Conservation (phyloP, 1,140 invertebrate species). For the Lucilia sericata region DNA sequence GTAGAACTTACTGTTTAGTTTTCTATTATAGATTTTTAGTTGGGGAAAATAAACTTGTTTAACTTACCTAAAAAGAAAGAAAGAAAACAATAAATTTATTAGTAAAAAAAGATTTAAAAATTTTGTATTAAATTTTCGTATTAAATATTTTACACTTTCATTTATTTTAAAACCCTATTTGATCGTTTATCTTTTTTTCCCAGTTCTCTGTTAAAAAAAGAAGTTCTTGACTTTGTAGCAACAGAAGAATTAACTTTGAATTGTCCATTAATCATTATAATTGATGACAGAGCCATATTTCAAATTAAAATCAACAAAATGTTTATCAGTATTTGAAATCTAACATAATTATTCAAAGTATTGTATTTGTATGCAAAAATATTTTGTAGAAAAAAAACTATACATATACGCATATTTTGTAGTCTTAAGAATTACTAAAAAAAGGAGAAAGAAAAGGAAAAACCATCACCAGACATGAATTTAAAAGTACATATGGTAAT, state of each 20-base stretch:
- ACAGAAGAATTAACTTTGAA: neutral
- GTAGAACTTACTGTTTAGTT: neutral
- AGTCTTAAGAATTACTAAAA: too few relatives aligned
- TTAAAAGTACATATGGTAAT: too few relatives aligned
- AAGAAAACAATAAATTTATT: neutral
- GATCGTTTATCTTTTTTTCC: neutral
- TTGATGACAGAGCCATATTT: slow-evolving; percentile 48
- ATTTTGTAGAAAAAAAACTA: too few relatives aligned
- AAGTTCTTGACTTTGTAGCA: neutral
- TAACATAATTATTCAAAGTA: slow-evolving; percentile 49
- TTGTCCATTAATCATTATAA: slow-evolving; percentile 49
- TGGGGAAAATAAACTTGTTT: neutral
- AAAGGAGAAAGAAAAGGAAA: too few relatives aligned
- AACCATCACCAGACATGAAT: too few relatives aligned
- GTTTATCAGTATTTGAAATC: slow-evolving; percentile 48
- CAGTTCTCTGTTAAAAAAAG: neutral
- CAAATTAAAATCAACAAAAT: slow-evolving; percentile 51
- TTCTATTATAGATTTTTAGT: neutral
- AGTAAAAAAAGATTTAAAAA: neutral
- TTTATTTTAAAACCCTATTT: neutral
- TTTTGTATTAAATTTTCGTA: neutral
- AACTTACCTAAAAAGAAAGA: slow-evolving; percentile 22
- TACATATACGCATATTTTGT: too few relatives aligned
- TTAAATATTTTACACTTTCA: neutral
- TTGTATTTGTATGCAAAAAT: slow-evolving; percentile 18